Evolutionary conservation across 2,888 invertebrate genomes (phyloP).

Genomic region (Muschampia plurimacula): DNA sequence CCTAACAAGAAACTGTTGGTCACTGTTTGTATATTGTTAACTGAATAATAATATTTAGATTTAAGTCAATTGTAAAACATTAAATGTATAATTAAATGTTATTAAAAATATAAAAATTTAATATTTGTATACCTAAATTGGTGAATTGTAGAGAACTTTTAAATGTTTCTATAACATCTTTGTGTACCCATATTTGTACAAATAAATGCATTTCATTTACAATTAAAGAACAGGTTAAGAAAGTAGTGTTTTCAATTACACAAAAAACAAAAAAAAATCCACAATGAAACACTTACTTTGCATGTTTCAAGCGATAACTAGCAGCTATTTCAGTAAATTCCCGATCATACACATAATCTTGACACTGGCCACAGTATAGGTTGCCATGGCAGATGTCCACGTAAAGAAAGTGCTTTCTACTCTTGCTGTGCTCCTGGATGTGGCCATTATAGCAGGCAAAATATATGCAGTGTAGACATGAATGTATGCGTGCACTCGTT

Average conservation of each 20-base stretch:
- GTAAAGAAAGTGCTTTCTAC: constrained; percentile 93
- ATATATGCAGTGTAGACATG: constrained; percentile 96
- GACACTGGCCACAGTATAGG: constrained; percentile 95
- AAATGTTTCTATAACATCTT: too few species aligned
- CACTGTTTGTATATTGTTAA: too few species aligned
- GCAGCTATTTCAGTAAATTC: constrained; percentile 87
- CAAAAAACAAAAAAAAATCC: too few species aligned
- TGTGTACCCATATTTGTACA: too few species aligned
- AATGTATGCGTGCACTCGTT: constrained; percentile 92
- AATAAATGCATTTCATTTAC: not conserved
- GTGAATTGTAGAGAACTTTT: too few species aligned
- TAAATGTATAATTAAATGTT: too few species aligned
- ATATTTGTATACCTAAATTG: too few species aligned
- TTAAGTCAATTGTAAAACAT: too few species aligned
- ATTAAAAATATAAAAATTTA: too few species aligned
- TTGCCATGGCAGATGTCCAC: constrained; percentile 96
- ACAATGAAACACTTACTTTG: constrained; percentile 70
- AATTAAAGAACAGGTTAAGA: not conserved
- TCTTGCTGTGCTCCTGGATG: constrained; percentile 93
- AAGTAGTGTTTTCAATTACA: not conserved
- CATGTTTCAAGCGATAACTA: constrained; percentile 82
- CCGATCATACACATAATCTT: constrained; percentile 96
- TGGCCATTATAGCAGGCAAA: constrained; percentile 96
- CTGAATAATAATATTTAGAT: too few species aligned
- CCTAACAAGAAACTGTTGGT: too few species aligned